Conservation (phyloP, 2,888 invertebrate genomes). For the Amitus sp. region DNA sequence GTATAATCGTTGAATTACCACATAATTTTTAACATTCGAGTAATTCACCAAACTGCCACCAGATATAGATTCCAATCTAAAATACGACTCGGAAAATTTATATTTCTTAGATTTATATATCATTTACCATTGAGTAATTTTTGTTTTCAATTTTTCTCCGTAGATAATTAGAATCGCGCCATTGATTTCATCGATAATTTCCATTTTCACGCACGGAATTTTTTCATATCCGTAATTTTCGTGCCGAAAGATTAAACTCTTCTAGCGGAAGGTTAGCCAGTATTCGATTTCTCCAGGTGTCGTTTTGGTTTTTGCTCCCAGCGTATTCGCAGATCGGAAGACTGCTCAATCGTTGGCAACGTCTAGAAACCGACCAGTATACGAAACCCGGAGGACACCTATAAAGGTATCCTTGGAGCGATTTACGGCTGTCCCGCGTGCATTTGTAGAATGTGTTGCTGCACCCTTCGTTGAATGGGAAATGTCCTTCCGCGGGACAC, state of each 20-base stretch:
- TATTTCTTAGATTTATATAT: too few species aligned
- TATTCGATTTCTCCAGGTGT: slow-evolving; percentile 48
- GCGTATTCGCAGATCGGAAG: slow-evolving; percentile 70
- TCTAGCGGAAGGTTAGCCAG: slow-evolving; percentile 29
- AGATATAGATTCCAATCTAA: too few species aligned
- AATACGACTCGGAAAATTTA: too few species aligned
- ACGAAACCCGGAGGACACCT: slow-evolving; percentile 81
- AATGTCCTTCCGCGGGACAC: slow-evolving; percentile 77
- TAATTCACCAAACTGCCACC: too few species aligned
- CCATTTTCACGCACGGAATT: neutral
- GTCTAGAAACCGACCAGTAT: slow-evolving; percentile 81
- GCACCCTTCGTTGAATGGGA: slow-evolving; percentile 77
- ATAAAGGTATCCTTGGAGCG: slow-evolving; percentile 76
- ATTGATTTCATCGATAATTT: neutral
- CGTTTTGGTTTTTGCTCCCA: slow-evolving; percentile 43
- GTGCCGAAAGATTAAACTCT: slow-evolving; percentile 28
- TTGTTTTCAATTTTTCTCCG: neutral
- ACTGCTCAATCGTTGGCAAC: slow-evolving; percentile 76
- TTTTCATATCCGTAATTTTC: slow-evolving; percentile 18
- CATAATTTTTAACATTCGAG: too few species aligned
- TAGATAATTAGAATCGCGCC: neutral
- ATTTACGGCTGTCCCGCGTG: slow-evolving; percentile 66
- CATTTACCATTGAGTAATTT: too few species aligned
- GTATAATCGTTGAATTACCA: too few species aligned
- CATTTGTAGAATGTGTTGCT: slow-evolving; percentile 80